These are phyloP conservation scores for Aptenodytes patagonicus DNA, from an alignment of 2,113 vertebrate species.

Conservation along the genomic window DNA sequence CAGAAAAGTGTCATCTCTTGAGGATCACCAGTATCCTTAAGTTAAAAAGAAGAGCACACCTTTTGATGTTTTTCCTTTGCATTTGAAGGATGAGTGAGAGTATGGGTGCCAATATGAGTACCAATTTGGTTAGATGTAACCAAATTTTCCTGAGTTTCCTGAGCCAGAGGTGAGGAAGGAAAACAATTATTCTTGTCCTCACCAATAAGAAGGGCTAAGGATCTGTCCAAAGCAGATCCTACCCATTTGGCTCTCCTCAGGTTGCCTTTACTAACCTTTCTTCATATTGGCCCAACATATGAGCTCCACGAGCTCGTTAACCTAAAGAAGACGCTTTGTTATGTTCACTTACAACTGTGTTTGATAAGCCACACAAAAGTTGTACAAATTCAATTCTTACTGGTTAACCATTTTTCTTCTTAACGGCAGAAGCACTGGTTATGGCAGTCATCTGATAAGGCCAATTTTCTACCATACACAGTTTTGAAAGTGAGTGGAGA, in stretches of 20 bases:
- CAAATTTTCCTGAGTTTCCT: background rate
- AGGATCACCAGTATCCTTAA: background rate
- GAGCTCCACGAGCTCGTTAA: background rate
- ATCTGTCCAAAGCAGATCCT: background rate
- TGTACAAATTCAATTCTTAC: background rate
- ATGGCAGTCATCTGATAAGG: background rate
- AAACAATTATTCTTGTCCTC: background rate
- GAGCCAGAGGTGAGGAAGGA: background rate
- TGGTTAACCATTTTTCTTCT: background rate
- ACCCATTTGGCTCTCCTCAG: background rate
- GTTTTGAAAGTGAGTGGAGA: background rate
- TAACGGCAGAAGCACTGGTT: background rate
- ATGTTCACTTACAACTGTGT: background rate
- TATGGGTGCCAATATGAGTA: background rate
- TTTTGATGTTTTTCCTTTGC: background rate
- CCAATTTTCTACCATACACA: background rate
- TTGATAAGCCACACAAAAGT: background rate
- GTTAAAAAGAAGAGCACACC: background rate
- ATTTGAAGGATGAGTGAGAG: background rate
- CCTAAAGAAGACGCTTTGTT: background rate
- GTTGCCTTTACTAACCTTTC: background rate
- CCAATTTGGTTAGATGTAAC: background rate
- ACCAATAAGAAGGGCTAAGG: background rate
- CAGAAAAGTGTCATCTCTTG: background rate
- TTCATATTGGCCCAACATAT: background rate